Base-by-base conservation (phyloP, 1,140 invertebrate genomes). In the Teleogryllus occipitalis region DNA sequence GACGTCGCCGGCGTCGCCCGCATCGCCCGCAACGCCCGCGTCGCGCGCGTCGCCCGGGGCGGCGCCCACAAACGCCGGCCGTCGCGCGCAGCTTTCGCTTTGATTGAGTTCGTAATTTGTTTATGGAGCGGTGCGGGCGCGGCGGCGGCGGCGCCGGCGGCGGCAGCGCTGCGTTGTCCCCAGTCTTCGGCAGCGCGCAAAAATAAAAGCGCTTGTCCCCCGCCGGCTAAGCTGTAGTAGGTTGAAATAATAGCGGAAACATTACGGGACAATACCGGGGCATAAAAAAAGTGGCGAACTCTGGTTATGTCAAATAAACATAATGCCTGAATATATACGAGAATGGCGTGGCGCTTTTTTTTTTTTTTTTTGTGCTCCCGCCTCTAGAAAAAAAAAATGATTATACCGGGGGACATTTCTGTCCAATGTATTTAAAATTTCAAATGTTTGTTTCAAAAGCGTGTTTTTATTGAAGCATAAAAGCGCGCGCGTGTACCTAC, bases 371-470 rank as follows among this genome's bases (percentile, higher is more conserved):
- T 65, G 10, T 65, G 18, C 54, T 10, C 18, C 54, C 10, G 0
- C 18, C 7, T 7, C 7, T 65, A 65, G 54, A 18, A 18, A 18
- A 18, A 54, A 54, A 65, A 65, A 65, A 65, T 65, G 54, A 65
- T 65, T 18, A 65, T 65, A 65, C 54, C 54, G 54, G 49, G 49
- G 49, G 54, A 65, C 54, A 65, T 65, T 65, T 7, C 7, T 2
- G 54, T 65, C 54, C 54, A 65, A 65, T 54, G 54, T 65, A 65
- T 65, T 65, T 65, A 65, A 65, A 65, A 65, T 65, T 65, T 65
- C 54, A 65, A 54, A 65, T 65, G 54, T 65, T 65, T 65, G 54
- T 65, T 65, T 65, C 54, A 65, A 65, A 65, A 65, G 54, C 54
- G 54, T 65, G 54, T 65, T 65, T 65, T 65, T 65, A 65, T 65